phyloP scores from a whole-genome alignment of 1,140 invertebrate genomes.

The Heliconius melpomene region DNA sequence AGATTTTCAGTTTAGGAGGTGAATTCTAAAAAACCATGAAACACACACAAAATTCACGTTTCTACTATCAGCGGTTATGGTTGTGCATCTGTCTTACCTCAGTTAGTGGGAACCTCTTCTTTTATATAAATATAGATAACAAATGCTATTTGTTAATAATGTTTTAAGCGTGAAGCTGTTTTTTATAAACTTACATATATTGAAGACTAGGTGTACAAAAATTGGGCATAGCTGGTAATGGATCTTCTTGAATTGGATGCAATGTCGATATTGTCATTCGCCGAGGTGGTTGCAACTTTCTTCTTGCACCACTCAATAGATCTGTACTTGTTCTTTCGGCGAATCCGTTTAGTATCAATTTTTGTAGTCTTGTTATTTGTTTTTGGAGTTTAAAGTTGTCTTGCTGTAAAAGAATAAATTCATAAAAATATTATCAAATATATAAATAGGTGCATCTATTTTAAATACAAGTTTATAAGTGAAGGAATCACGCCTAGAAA shows the following conservation, averaged over 20 bases:
- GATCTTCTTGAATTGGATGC: conserved; percentile 58
- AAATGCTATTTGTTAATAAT: too few relatives aligned
- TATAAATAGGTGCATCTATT: too few relatives aligned
- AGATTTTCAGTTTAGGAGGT: too few relatives aligned
- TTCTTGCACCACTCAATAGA: conserved; percentile 42
- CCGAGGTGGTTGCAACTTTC: conserved; percentile 57
- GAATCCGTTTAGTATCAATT: conserved; percentile 70
- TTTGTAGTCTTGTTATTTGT: conserved; percentile 60
- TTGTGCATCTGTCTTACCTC: too few relatives aligned
- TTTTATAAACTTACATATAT: conserved; percentile 61
- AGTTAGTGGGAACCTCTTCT: too few relatives aligned
- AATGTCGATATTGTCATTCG: conserved; percentile 64
- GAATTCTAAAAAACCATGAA: too few relatives aligned
- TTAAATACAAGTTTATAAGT: too few relatives aligned
- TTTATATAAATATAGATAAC: too few relatives aligned
- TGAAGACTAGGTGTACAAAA: conserved; percentile 68
- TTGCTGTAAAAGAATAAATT: conserved; percentile 55
- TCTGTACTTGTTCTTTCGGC: conserved; percentile 51
- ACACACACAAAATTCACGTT: too few relatives aligned
- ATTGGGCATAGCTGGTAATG: conserved; percentile 45
- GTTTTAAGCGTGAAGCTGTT: too few relatives aligned
- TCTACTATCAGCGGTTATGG: too few relatives aligned
- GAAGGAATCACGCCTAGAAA: too few relatives aligned
- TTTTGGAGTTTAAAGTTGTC: conserved; percentile 69
- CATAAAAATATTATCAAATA: neutral